phyloP scores from a whole-genome alignment of 1,140 invertebrate species.

The Drosophila ogumai region DNA sequence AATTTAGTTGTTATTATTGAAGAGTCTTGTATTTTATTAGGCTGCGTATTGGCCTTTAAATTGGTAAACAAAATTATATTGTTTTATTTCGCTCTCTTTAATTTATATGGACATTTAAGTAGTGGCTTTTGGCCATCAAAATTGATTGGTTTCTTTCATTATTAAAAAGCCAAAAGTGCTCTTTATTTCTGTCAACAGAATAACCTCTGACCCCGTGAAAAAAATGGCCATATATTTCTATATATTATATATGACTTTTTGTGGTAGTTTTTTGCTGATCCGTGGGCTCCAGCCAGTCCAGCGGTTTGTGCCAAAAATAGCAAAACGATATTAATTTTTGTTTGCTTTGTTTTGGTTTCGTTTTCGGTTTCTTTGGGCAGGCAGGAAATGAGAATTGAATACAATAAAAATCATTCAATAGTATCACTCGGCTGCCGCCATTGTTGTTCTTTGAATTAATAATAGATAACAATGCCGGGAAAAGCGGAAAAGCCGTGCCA shows the following conservation, averaged over 20 bases:
- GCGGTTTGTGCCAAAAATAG: conserved; percentile 67
- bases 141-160: conserved; percentile 33
- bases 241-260: conserved; percentile 1
- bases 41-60: neutral
- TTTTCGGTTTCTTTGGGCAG: conserved; percentile 17
- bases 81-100: neutral
- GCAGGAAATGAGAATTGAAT: conserved; percentile 75
- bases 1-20: conserved; percentile 8
- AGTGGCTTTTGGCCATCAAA: conserved; percentile 22
- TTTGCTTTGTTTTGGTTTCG: conserved; percentile 39
- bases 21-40: conserved; percentile 5
- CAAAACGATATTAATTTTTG: conserved; percentile 63
- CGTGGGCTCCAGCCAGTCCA: conserved; percentile 33
- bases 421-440: conserved; percentile 32
- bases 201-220: conserved; percentile 25
- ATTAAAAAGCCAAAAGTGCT: conserved; percentile 31
- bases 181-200: conserved; percentile 27
- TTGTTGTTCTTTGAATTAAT: conserved; percentile 64
- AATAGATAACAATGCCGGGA: conserved; percentile 69
- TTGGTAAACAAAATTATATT: neutral
- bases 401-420: conserved; percentile 70
- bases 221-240: neutral
- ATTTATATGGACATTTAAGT: conserved; percentile 10
- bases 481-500: conserved; percentile 37
- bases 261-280: conserved; percentile 30